A percentile compares a stretch with the other conserved stretches of the same genome.
These are phyloP conservation scores for Corythornis vintsioides DNA, from an alignment of 2,113 vertebrate genomes.

Conservation along the genomic window DNA sequence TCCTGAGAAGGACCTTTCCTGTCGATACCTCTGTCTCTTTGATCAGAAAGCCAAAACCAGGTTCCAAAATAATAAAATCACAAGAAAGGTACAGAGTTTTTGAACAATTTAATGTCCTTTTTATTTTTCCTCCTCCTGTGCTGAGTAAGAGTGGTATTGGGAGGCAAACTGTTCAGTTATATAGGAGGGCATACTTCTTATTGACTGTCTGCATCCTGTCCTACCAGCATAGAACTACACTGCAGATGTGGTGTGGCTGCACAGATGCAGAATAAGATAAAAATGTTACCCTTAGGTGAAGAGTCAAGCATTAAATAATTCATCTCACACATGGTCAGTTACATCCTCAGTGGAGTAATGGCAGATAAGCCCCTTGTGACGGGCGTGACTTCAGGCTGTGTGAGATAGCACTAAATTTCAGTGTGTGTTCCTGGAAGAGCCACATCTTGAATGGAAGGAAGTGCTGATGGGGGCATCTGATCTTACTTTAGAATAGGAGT, in stretches of 20 bases:
- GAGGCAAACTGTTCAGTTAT: neutral
- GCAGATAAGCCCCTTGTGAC: neutral
- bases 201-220: slow-evolving; percentile 2
- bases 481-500: slow-evolving; percentile 54
- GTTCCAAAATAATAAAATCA: neutral
- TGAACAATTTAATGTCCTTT: neutral
- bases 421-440: neutral
- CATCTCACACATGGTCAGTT: neutral
- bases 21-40: neutral
- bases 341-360: neutral
- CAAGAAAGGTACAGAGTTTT: neutral
- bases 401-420: neutral
- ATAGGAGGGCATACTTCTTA: neutral
- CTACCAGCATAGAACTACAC: neutral
- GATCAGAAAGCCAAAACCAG: neutral
- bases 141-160: neutral
- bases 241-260: slow-evolving; percentile 27
- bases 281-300: neutral
- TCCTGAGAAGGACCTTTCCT: neutral
- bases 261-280: neutral
- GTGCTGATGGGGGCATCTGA: slow-evolving; percentile 5
- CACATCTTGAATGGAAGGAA: neutral
- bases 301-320: neutral
- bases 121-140: neutral
- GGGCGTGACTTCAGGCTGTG: neutral